Percentiles rank a stretch among this genome's conserved stretches.
phyloP scores from a whole-genome alignment of 2,797 vertebrate species.

The Aselliscus stoliczkanus region DNA sequence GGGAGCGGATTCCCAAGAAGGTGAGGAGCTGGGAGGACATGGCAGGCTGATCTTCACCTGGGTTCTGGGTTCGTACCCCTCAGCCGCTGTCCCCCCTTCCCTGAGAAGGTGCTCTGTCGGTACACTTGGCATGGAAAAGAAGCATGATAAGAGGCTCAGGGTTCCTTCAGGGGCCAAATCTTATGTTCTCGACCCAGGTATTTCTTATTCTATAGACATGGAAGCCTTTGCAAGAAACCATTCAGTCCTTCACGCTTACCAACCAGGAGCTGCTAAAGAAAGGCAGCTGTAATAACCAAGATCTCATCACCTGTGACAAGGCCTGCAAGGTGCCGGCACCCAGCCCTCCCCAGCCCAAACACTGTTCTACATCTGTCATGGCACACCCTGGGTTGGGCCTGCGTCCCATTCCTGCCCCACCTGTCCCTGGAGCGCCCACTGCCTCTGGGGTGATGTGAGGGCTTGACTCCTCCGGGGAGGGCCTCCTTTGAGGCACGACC shows the following conservation, averaged over 20 bases:
- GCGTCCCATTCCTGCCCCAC: neutral
- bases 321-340: conserved; percentile 88
- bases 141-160: neutral
- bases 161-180: neutral
- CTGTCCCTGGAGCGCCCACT: neutral
- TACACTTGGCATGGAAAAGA: neutral
- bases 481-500: neutral
- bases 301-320: conserved; percentile 83
- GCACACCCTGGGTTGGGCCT: neutral
- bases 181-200: neutral
- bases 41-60: neutral
- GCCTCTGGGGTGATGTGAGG: neutral
- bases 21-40: conserved; percentile 75
- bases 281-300: conserved; percentile 57
- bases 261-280: conserved; percentile 89
- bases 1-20: conserved; percentile 89
- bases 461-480: neutral
- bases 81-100: neutral
- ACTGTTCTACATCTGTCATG: neutral
- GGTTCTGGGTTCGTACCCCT: neutral
- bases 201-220: conserved; percentile 80
- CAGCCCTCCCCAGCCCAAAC: neutral
- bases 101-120: neutral
- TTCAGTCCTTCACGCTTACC: conserved; percentile 91
- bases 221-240: conserved; percentile 90